phyloP scores from a whole-genome alignment of 2,113 vertebrate species.

The Odontesthes bonariensis region DNA sequence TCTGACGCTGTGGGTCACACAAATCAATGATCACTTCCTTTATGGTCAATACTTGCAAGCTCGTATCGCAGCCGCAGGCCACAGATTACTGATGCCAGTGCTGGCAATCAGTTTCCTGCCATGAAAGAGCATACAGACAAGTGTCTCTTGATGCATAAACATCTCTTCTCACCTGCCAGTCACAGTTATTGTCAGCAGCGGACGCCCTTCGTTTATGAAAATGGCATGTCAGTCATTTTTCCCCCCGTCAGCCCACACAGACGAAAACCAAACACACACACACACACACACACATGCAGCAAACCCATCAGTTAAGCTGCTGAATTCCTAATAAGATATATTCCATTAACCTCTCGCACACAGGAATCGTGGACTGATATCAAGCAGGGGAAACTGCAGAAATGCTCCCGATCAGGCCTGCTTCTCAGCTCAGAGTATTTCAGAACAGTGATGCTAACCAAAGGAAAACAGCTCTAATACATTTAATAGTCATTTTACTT shows the following conservation, averaged over 20 bases:
- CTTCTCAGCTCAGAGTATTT: neutral
- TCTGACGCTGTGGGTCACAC: slow-evolving; percentile 43
- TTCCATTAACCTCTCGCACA: slow-evolving; percentile 70
- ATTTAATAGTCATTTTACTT: neutral
- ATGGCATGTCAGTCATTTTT: slow-evolving; percentile 61
- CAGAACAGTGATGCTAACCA: neutral
- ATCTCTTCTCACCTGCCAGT: slow-evolving; percentile 64
- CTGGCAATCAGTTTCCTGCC: slow-evolving; percentile 22
- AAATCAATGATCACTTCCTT: slow-evolving; percentile 74
- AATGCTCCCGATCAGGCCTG: neutral
- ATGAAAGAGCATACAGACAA: slow-evolving; percentile 38
- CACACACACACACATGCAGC: slow-evolving; percentile 20
- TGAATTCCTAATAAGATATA: slow-evolving; percentile 70
- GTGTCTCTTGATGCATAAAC: slow-evolving; percentile 50
- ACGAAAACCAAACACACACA: slow-evolving; percentile 29
- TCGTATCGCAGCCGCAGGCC: slow-evolving; percentile 38
- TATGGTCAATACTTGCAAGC: slow-evolving; percentile 60
- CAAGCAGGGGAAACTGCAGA: slow-evolving; percentile 21
- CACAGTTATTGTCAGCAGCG: slow-evolving; percentile 65
- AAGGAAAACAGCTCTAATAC: neutral
- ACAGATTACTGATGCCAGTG: slow-evolving; percentile 37
- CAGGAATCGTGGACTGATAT: slow-evolving; percentile 49
- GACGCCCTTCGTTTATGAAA: slow-evolving; percentile 64
- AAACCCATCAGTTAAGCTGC: slow-evolving; percentile 45
- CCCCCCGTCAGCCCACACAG: slow-evolving; percentile 21